Base-by-base conservation (phyloP, 2,113 vertebrate genomes). In the Mastomys coucha region DNA sequence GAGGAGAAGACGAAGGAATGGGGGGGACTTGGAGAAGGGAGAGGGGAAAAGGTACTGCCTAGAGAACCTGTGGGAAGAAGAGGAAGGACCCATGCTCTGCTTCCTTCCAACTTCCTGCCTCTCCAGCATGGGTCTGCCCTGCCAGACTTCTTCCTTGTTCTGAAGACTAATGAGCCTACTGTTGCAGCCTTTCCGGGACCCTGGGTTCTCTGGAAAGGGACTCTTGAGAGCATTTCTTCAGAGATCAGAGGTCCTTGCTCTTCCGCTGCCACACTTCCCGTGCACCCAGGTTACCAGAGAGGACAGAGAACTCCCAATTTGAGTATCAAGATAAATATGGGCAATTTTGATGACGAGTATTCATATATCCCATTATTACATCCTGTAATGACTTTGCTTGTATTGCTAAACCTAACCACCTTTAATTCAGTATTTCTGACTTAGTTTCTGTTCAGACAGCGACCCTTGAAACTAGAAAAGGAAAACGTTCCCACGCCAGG, bases 381-480 rank as follows among this genome's bases (percentile, higher is more conserved):
- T 31, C 89, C 73, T 36, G 12, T 26, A 36, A n/a, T n/a, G n/a
- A n/a, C 70, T 56, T 58, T 73, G 56, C 87, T 95, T 88, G 85
- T 58, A 88, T 96, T 73, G 20, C 69, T 94, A 88, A 94, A 91
- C 89, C 67, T 80, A 72, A 73, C 73, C 49, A 78, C 31, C 13
- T 53, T 42, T 67, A 58, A 51, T 56, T 91, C 65, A 31, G 26
- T 95, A 58, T 95, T 86, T 94, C 39, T 69, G 77, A 85, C 49
- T 93, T 93, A 53, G 72, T 86, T 96, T 73, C 49, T 70, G 33
- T 87, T 82, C 81, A 84, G 92, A 92, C 65, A 90, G 69, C 36
- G 60, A 26, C 65, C 31, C 33, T 90, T 56, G 53, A 67, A 67
- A 76, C 51, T 65, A 56, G 70, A 84, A 96, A 96, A 69, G 67